Percentiles rank a stretch among this genome's conserved stretches.
These are phyloP conservation scores for Atopsyche davidsoni DNA, from an alignment of 1,140 invertebrate species.

Conservation along the genomic window DNA sequence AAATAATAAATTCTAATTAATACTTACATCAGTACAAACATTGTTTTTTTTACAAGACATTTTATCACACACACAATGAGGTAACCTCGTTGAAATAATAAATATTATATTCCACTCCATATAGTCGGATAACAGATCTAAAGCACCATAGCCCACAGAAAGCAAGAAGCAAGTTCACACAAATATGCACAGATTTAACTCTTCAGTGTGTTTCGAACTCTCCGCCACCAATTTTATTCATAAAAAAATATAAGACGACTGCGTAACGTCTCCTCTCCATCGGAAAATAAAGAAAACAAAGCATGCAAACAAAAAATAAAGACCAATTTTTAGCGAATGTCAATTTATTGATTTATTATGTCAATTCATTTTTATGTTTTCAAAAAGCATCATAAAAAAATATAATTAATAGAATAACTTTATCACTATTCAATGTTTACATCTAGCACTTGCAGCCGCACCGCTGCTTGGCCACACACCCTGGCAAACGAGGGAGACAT, in stretches of 20 bases:
- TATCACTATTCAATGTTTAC: slow-evolving; percentile 9
- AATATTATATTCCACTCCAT: no score
- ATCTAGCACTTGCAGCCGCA: no score
- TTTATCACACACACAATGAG: no score
- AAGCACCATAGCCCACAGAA: slow-evolving; percentile 14
- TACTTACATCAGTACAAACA: background rate
- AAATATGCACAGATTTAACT: no score
- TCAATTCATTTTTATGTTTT: slow-evolving; percentile 8
- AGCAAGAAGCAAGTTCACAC: slow-evolving; percentile 11
- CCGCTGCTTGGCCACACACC: no score
- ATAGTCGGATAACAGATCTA: no score
- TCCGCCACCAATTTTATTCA: no score
- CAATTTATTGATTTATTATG: slow-evolving; percentile 12
- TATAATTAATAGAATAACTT: slow-evolving; percentile 3
- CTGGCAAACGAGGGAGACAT: background rate
- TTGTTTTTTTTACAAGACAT: no score
- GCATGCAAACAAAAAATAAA: slow-evolving; percentile 24
- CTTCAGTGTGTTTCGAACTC: no score
- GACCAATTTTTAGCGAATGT: slow-evolving; percentile 16
- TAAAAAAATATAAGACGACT: no score
- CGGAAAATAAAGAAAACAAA: slow-evolving; percentile 8
- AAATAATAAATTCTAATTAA: background rate
- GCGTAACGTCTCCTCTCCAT: no score
- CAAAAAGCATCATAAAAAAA: slow-evolving; percentile 19
- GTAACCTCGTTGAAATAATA: no score